A percentile compares a stretch with the other conserved stretches of the same genome.
phyloP scores from a whole-genome alignment of 2,888 invertebrate genomes.

The Nipponacmea schrenckii region DNA sequence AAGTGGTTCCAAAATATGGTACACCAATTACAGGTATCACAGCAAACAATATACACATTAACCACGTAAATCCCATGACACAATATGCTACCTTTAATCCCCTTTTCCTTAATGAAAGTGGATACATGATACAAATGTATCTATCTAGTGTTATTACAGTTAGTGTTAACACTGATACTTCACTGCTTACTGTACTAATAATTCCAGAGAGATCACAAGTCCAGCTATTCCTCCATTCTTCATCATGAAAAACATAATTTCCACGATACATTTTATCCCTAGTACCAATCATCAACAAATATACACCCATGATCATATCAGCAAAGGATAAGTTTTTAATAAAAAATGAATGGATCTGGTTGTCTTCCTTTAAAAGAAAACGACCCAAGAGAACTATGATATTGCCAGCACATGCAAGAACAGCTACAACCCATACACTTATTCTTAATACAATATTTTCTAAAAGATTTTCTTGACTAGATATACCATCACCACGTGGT shows the following conservation, averaged over 20 bases:
- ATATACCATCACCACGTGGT: constrained; percentile 34
- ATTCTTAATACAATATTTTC: constrained; percentile 37
- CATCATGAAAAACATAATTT: constrained; percentile 72
- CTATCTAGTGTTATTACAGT: constrained; percentile 33
- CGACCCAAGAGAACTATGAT: constrained; percentile 68
- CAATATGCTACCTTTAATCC: constrained; percentile 26
- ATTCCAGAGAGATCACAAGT: constrained; percentile 74
- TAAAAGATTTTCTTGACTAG: constrained; percentile 33
- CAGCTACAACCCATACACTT: constrained; percentile 75
- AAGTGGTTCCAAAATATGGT: constrained; percentile 27
- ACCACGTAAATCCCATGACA: constrained; percentile 28
- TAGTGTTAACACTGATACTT: constrained; percentile 35
- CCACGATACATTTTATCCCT: constrained; percentile 72
- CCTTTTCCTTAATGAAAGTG: constrained; percentile 25
- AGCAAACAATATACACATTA: constrained; percentile 23
- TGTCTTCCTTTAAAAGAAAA: constrained; percentile 69
- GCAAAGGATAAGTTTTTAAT: constrained; percentile 74
- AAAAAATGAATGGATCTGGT: constrained; percentile 69
- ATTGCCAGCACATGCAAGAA: constrained; percentile 74
- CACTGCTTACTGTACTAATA: constrained; percentile 41
- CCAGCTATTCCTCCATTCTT: constrained; percentile 73
- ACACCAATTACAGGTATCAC: constrained; percentile 28
- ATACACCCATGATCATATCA: constrained; percentile 75
- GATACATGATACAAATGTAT: constrained; percentile 33
- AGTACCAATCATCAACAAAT: constrained; percentile 73